Percentiles rank a stretch among this genome's conserved stretches.
phyloP scores from a whole-genome alignment of 2,888 invertebrate genomes.

The Dexiosoma caninum region DNA sequence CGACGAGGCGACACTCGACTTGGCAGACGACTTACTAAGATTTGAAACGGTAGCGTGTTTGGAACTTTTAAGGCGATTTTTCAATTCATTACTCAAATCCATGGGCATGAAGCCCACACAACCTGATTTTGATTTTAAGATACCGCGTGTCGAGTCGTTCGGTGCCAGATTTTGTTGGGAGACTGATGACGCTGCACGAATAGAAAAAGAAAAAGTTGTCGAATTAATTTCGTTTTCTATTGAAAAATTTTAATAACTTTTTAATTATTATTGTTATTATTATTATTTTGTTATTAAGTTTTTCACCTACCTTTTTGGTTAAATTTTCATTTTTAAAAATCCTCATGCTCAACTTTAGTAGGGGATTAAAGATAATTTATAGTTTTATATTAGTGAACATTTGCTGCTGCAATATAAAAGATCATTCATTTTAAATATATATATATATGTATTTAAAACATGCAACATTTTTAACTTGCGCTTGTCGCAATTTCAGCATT shows the following conservation, averaged over 20 bases:
- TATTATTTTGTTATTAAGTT: neutral
- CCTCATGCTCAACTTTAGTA: slow-evolving; percentile 50
- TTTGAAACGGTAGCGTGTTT: slow-evolving; percentile 76
- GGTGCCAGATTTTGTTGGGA: slow-evolving; percentile 49
- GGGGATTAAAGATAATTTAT: slow-evolving; percentile 12
- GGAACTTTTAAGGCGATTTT: slow-evolving; percentile 76
- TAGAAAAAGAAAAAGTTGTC: neutral
- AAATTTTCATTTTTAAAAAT: slow-evolving; percentile 10
- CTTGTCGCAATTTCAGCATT: too few species aligned
- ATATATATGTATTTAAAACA: neutral
- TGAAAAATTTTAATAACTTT: neutral
- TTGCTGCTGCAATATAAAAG: neutral
- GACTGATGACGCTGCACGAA: slow-evolving; percentile 57
- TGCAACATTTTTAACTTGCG: slow-evolving; percentile 32
- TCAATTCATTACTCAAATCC: slow-evolving; percentile 76
- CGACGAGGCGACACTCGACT: slow-evolving; percentile 66
- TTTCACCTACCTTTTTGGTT: slow-evolving; percentile 32
- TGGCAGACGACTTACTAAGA: slow-evolving; percentile 75
- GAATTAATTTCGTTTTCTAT: neutral
- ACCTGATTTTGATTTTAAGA: slow-evolving; percentile 74
- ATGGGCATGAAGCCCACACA: slow-evolving; percentile 75
- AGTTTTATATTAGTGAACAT: slow-evolving; percentile 19
- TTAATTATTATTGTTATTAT: too few species aligned
- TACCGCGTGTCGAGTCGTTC: slow-evolving; percentile 69
- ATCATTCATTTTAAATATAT: neutral